These are phyloP conservation scores for Drosophila cracens DNA, from an alignment of 2,888 invertebrate species.

Conservation along the genomic window DNA sequence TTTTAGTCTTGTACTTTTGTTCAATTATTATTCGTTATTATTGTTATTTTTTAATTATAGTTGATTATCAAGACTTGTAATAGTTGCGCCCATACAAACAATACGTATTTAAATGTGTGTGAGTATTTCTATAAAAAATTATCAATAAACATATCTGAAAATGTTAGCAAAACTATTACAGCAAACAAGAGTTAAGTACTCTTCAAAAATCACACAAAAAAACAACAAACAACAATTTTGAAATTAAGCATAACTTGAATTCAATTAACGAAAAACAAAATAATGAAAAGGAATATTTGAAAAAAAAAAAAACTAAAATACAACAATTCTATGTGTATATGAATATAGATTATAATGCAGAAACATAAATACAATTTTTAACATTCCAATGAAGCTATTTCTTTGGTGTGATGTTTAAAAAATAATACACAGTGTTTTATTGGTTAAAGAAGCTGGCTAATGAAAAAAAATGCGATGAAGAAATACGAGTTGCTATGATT, in stretches of 20 bases:
- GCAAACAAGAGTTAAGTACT: slow-evolving; percentile 71
- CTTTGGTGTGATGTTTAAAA: slow-evolving; percentile 81
- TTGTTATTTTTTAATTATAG: background rate
- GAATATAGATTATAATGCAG: slow-evolving; percentile 51
- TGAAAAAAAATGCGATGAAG: background rate
- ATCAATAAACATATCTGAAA: slow-evolving; percentile 55
- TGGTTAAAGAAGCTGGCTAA: background rate
- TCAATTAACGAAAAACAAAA: slow-evolving; percentile 44
- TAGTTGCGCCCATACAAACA: slow-evolving; percentile 21
- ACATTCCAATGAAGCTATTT: slow-evolving; percentile 83
- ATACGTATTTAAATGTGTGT: slow-evolving; percentile 5
- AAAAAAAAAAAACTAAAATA: slow-evolving; percentile 19
- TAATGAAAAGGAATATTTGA: slow-evolving; percentile 25
- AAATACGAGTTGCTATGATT: background rate
- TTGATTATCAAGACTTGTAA: slow-evolving; percentile 9
- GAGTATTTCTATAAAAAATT: slow-evolving; percentile 35
- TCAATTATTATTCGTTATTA: background rate
- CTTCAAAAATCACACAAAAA: slow-evolving; percentile 78
- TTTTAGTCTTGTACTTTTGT: background rate
- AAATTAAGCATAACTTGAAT: slow-evolving; percentile 46
- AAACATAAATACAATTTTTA: slow-evolving; percentile 83
- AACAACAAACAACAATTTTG: slow-evolving; percentile 26
- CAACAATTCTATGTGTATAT: slow-evolving; percentile 58
- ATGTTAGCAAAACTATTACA: slow-evolving; percentile 54
- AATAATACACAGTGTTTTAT: slow-evolving; percentile 51